Evolutionary conservation across 2,888 invertebrate genomes (phyloP), one percentile per base, ranked within the genome.

Genomic region (Scaptomyza caliginosa): DNA sequence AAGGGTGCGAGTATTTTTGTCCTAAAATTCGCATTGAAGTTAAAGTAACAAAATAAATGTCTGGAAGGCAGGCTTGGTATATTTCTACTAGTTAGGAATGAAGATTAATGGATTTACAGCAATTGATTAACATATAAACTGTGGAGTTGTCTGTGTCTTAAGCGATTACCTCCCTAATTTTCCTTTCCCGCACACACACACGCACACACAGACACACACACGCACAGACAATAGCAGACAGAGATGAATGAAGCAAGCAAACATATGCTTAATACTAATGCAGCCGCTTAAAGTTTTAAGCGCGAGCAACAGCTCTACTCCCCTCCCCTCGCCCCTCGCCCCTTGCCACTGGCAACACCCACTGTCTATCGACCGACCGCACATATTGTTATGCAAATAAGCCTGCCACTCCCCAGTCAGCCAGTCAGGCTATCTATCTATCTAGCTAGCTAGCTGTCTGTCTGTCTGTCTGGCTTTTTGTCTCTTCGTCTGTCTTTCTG

Each of bases 341-440:
- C 13, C 10, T 6, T 0, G 3, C 1, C 16, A 7, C 34, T 3
- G 4, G 26, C 26, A 10, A 23, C 16, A n/a, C 19, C 1, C 13
- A n/a, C 7, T 36, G 45, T 62, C 52, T 46, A 36, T 63, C 48
- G 52, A 50, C 45, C 45, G 46, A 55, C 69, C 55, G 32, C 59
- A 67, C 82, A 74, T 68, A 81, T 77, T 75, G 78, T 77, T 81
- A 79, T 84, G 79, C 85, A 84, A 79, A 79, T 79, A 81, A 84
- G 78, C 67, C 56, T 55, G 64, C 52, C 58, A 45, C 30, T 50
- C 26, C 30, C 50, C 30, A 8, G n/a, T n/a, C n/a, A 57, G 51
- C 52, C 50, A 71, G 59, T 40, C 38, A 10, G 49, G 38, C 46
- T 59, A 23, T 48, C 42, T 40, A 38, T 46, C 56, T 43, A 40